A percentile compares a stretch with the other conserved stretches of the same genome.
These are phyloP conservation scores for Chrysolina haemoptera DNA, from an alignment of 2,888 invertebrate genomes.

Conservation along the genomic window DNA sequence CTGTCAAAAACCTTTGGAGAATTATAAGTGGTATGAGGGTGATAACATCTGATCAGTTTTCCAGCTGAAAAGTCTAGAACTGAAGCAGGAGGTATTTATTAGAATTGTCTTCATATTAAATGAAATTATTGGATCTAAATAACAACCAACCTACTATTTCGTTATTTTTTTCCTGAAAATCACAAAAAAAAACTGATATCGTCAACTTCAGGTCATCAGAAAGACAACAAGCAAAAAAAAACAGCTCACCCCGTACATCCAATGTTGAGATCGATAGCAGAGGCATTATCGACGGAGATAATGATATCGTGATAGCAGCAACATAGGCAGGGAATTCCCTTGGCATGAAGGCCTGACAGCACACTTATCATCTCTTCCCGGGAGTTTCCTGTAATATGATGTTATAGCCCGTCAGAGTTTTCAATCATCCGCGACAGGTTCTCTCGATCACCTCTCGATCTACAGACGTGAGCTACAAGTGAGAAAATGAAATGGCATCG, in stretches of 20 bases:
- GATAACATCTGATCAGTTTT: too few relatives aligned
- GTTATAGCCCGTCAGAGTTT: slow-evolving; percentile 69
- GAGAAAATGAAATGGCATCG: slow-evolving; percentile 42
- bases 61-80: too few relatives aligned
- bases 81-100: too few relatives aligned
- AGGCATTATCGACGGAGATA: slow-evolving; percentile 53
- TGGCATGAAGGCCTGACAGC: slow-evolving; percentile 64
- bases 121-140: too few relatives aligned
- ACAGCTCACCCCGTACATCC: not conserved
- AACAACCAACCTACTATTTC: too few relatives aligned
- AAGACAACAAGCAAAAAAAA: not conserved
- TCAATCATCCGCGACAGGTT: slow-evolving; percentile 68
- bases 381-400: slow-evolving; percentile 68
- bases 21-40: too few relatives aligned
- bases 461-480: slow-evolving; percentile 49
- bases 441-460: slow-evolving; percentile 60
- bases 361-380: slow-evolving; percentile 68
- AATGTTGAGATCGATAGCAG: slow-evolving; percentile 39
- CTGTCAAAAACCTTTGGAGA: too few relatives aligned
- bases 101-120: too few relatives aligned
- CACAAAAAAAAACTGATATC: too few relatives aligned
- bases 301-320: slow-evolving; percentile 55
- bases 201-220: not conserved
- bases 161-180: too few relatives aligned
- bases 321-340: slow-evolving; percentile 61